Conservation (phyloP, 2,888 invertebrate species). For the Drosophila kambysellisi region DNA sequence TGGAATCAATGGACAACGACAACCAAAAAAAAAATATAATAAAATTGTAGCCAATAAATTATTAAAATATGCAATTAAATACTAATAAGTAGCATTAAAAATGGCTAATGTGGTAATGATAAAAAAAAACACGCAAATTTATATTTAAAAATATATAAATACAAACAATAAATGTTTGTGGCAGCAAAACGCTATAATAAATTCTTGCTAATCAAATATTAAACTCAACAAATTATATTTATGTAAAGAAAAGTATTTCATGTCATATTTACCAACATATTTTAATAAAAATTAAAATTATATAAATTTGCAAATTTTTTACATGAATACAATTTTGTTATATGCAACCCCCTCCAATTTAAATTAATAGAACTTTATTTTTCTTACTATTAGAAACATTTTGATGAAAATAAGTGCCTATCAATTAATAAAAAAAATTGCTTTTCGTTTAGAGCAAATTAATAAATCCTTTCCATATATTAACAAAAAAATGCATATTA, state of each 20-base stretch:
- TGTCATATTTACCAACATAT: background rate
- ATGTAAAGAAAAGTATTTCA: background rate
- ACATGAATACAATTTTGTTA: too few species aligned
- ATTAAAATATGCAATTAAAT: slow-evolving; percentile 68
- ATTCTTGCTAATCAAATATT: slow-evolving; percentile 31
- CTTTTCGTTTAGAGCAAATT: background rate
- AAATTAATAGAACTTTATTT: background rate
- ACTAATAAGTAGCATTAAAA: slow-evolving; percentile 67
- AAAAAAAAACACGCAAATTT: slow-evolving; percentile 22
- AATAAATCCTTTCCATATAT: background rate
- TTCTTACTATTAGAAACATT: background rate
- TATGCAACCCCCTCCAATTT: background rate
- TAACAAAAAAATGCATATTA: slow-evolving; percentile 10
- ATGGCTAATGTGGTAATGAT: slow-evolving; percentile 45
- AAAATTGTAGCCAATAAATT: slow-evolving; percentile 46
- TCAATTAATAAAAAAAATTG: background rate
- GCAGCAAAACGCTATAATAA: slow-evolving; percentile 13
- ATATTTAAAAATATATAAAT: slow-evolving; percentile 18
- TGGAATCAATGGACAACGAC: slow-evolving; percentile 45
- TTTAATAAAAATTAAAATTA: background rate
- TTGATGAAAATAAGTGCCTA: background rate
- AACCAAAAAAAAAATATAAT: slow-evolving; percentile 11
- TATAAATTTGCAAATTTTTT: background rate
- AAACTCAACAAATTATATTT: background rate
- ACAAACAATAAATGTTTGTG: background rate